phyloP scores from a whole-genome alignment of 2,888 invertebrate species.

The Plagiodera versicolora region DNA sequence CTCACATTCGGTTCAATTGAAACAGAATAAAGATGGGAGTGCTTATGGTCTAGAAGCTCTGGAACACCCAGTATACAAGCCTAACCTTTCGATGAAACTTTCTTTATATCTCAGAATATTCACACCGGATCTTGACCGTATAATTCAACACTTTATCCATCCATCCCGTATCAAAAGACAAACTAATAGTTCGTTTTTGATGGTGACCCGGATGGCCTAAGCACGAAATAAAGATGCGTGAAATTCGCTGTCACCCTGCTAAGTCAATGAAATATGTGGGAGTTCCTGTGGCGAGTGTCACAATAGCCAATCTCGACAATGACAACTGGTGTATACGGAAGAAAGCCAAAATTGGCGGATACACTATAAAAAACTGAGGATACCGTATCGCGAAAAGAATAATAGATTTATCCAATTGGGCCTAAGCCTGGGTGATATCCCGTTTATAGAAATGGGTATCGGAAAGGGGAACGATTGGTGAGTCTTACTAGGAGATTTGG shows the following conservation, averaged over 20 bases:
- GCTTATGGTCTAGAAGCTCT: too few species aligned
- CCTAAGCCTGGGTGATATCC: conserved; percentile 27
- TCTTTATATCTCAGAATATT: too few species aligned
- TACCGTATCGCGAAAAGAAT: conserved; percentile 20
- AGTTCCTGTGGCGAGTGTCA: conserved; percentile 29
- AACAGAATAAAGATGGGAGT: too few species aligned
- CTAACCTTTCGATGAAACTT: too few species aligned
- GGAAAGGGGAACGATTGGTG: conserved; percentile 18
- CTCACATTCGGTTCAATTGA: too few species aligned
- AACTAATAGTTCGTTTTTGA: conserved; percentile 19
- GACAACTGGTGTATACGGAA: conserved; percentile 24
- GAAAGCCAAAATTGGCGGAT: conserved; percentile 29
- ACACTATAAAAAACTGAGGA: conserved; percentile 14
- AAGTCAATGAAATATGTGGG: conserved; percentile 37
- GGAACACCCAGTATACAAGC: too few species aligned
- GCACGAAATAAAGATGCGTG: conserved; percentile 36
- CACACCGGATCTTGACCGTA: too few species aligned
- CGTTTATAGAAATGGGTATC: conserved; percentile 21
- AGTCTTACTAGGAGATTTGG: conserved; percentile 9
- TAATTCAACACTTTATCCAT: too few species aligned
- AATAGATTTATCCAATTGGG: conserved; percentile 27
- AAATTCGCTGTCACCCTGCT: conserved; percentile 37
- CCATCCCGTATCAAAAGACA: neutral
- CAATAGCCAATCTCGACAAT: conserved; percentile 29
- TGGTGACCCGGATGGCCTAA: conserved; percentile 31